Evolutionary conservation across 2,113 vertebrate genomes (phyloP), one percentile per base, ranked within the genome.

Genomic region (Embiotoca jacksoni): DNA sequence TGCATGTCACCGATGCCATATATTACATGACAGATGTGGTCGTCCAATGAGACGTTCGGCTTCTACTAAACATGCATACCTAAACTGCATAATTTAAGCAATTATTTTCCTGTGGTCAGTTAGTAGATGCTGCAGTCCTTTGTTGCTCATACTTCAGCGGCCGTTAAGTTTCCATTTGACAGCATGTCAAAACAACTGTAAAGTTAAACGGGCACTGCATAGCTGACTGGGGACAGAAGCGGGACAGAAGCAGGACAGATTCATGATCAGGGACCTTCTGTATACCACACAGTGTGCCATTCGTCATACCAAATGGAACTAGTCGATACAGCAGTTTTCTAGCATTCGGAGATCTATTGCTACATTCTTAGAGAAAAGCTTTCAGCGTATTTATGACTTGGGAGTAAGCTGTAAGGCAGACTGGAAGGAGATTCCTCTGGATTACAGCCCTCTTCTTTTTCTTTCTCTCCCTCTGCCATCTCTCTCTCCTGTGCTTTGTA

Each of bases 351-450:
- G 61, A 70, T 78, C 67, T 73, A 62, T 87, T 80, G 91, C 88
- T 89, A 83, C 88, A 91, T 92, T 93, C 85, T 84, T 79, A 52
- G 52, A 77, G 64, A 78, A 82, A 88, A 78, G 79, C 70, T 73
- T 80, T 77, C 37, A 41, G 53, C 1, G 23, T 72, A 59, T 92
- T 92, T 90, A 91, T 88, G 88, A 91, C 88, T 88, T 87, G 47
- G 69, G 85, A 89, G 83, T 84, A 89, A 89, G 89, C 89, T 90
- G 85, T 79, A 89, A 92, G 62, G 64, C 76, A 85, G 82, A 84
- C 72, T 47, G 44, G 46, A 65, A 57, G 73, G 89, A 66, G 75
- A 80, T 80, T 85, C 68, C 50, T 80, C 47, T 53, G 52, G 76
- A 87, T 87, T 78, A 80, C 46, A 44, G 44, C 23, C 73, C 44